Evolutionary conservation across 2,113 vertebrate genomes (phyloP).

Genomic region (Marcusenius ussheri): DNA sequence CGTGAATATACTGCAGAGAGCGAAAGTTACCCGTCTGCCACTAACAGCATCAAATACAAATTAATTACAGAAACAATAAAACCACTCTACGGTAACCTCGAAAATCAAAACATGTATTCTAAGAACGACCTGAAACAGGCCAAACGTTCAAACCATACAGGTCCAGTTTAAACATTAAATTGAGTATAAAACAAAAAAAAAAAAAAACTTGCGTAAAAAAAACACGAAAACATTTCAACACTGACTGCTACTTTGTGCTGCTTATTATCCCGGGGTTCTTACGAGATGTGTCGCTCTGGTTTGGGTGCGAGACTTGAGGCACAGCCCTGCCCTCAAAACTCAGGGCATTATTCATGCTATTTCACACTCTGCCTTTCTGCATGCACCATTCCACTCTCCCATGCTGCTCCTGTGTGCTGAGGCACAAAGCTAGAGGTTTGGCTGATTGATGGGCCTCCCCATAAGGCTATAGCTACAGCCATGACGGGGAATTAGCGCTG

Average conservation of each 20-base stretch:
- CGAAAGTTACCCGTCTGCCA: background rate
- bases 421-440: background rate
- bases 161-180: background rate
- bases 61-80: background rate
- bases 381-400: background rate
- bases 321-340: background rate
- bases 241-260: background rate
- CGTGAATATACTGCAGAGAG: background rate
- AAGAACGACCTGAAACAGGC: background rate
- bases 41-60: background rate
- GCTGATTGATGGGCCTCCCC: background rate
- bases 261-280: background rate
- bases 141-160: background rate
- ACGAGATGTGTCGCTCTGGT: background rate
- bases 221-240: background rate
- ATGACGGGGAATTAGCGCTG: background rate
- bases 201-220: background rate
- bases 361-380: background rate
- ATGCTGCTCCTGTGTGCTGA: background rate
- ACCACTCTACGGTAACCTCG: background rate
- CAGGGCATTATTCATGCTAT: background rate
- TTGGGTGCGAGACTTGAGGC: background rate
- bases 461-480: background rate
- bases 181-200: background rate
- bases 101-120: background rate